Conservation (phyloP, 2,888 invertebrate species). For the Pocota personata region DNA sequence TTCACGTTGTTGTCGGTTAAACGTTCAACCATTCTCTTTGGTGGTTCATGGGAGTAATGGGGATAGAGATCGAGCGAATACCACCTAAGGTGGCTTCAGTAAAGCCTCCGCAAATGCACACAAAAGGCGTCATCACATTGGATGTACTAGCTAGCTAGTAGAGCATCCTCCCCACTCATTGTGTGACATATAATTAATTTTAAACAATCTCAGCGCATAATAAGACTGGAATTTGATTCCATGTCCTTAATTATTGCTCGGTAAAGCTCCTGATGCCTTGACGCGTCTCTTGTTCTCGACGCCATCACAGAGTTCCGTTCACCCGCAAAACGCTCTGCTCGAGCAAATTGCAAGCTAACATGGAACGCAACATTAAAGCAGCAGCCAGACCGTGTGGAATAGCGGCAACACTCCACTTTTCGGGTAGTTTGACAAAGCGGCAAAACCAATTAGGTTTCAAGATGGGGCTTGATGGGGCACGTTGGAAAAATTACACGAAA, state of each 20-base stretch:
- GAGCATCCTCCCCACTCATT: conserved; percentile 17
- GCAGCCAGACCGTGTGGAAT: conserved; percentile 15
- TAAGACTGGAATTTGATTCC: conserved; percentile 51
- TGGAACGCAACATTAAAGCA: conserved; percentile 35
- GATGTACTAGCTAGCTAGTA: not conserved
- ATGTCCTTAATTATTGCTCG: conserved; percentile 59
- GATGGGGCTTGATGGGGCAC: conserved; percentile 30
- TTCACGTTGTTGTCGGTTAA: conserved; percentile 54
- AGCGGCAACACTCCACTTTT: conserved; percentile 47
- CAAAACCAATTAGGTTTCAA: conserved; percentile 67
- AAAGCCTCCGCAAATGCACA: conserved; percentile 28
- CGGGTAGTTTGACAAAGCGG: conserved; percentile 69
- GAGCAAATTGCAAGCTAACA: conserved; percentile 35
- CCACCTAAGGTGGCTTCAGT: not conserved
- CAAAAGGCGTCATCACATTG: conserved; percentile 18
- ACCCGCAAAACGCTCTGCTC: not conserved
- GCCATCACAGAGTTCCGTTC: not conserved
- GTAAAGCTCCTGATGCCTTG: conserved; percentile 38
- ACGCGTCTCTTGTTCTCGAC: conserved; percentile 9
- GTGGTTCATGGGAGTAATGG: not conserved
- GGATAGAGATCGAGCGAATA: not conserved
- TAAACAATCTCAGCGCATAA: conserved; percentile 69
- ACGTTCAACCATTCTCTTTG: conserved; percentile 22
- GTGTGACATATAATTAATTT: conserved; percentile 72
- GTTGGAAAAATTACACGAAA: conserved; percentile 20